Base-by-base conservation (phyloP, 2,797 vertebrate genomes). In the Coracias cyanogaster region DNA sequence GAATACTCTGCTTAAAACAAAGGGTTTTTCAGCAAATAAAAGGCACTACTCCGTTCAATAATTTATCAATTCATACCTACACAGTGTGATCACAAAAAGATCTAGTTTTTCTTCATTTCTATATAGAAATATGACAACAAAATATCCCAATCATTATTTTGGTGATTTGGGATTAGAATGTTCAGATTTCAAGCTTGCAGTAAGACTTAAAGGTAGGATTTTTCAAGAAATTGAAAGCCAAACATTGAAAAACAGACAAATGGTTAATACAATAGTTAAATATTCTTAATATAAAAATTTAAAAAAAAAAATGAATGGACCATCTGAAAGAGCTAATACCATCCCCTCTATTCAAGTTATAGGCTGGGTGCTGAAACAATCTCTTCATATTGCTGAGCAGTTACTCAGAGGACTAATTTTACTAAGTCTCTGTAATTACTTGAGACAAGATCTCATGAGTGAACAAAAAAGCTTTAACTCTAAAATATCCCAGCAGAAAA, bases 81-180 rank as follows among this genome's bases (percentile, higher is more conserved):
- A 66, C 3, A 57, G 18, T 26, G 15, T 33, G 24, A 72, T 52
- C 73, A 72, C 21, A 10, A 33, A 45, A 31, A 77, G 18, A 70
- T 41, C 73, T 52, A 74, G 15, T 46, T 93, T 72, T 86, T 61
- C 19, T 62, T 29, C 12, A 22, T 82, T 89, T 85, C 43, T 82
- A 3, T 72, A 43, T 7, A 55, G 12, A 81, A n/a, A n/a, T n/a
- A 43, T 43, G 15, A 54, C 7, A 70, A 33, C 13, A 58, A 73
- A 82, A 55, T 7, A 86, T 5, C 19, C 21, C 5, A 43, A 46
- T 22, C 7, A 29, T 43, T 61, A 28, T 3, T 79, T 84, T 70
- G 7, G 10, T 1, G 6, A 58, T 70, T 80, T 66, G 18, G 28
- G 19, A 58, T 62, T 58, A 31, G 11, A 79, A 43, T 55, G 14